These are phyloP conservation scores for Actinia tenebrosa DNA, from an alignment of 64 coral and sea anemone genomes.

Conservation along the genomic window DNA sequence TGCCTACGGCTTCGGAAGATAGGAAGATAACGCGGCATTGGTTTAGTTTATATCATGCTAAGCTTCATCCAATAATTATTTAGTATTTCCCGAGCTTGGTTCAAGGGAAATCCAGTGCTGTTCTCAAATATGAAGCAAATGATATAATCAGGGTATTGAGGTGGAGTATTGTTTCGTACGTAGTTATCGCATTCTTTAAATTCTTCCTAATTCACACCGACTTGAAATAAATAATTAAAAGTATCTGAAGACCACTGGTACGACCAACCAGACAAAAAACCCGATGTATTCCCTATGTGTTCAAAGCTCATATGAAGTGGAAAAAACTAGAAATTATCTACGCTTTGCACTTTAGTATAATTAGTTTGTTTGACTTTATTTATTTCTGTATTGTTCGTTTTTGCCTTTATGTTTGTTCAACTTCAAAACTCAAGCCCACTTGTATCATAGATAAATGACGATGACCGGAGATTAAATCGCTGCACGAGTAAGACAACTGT, in stretches of 20 bases:
- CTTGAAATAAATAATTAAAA: neutral
- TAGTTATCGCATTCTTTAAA: neutral
- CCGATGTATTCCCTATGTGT: too few species aligned
- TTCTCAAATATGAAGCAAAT: too few species aligned
- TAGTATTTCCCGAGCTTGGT: too few species aligned
- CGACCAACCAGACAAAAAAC: neutral
- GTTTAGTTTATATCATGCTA: too few species aligned
- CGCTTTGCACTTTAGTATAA: neutral
- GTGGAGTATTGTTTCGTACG: too few species aligned
- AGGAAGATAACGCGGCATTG: too few species aligned
- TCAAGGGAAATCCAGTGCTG: too few species aligned
- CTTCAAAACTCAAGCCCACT: neutral
- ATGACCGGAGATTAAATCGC: neutral
- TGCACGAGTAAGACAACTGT: neutral
- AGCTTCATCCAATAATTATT: too few species aligned
- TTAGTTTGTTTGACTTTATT: neutral
- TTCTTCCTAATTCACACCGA: constrained; percentile 11
- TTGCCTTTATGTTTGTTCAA: neutral
- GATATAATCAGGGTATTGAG: too few species aligned
- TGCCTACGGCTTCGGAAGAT: too few species aligned
- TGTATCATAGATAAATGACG: neutral
- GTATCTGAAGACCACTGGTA: neutral
- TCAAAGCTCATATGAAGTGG: too few species aligned
- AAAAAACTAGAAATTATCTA: neutral
- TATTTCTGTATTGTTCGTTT: neutral